A percentile compares a stretch with the other conserved stretches of the same genome.
Evolutionary conservation across 2,113 vertebrate species (phyloP).

Genomic region (Austrofundulus limnaeus): DNA sequence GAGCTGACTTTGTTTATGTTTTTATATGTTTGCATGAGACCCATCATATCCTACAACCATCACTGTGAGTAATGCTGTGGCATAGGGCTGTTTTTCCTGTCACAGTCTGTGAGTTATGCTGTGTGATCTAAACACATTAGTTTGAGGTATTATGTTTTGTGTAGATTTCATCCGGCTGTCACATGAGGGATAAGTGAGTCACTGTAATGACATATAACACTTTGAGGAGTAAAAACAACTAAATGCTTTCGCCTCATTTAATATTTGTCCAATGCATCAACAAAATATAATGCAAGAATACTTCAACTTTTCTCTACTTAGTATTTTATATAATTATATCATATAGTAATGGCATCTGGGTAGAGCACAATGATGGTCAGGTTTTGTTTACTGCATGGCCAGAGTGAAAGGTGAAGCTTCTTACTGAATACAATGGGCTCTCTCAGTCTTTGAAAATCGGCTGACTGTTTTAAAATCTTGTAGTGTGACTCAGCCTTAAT

Average conservation of each 20-base stretch:
- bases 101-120: constrained; percentile 1
- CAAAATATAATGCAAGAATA: background rate
- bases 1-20: constrained; percentile 21
- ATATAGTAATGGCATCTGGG: no score
- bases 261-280: background rate
- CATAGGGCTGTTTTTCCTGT: constrained; percentile 11
- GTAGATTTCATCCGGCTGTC: constrained; percentile 25
- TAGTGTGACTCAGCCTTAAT: no score
- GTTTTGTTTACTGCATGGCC: no score
- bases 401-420: no score
- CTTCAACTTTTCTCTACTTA: background rate
- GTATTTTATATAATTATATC: no score
- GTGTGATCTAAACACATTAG: constrained; percentile 15
- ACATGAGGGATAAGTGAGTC: constrained; percentile 18
- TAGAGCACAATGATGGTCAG: no score
- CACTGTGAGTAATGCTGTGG: constrained; percentile 20
- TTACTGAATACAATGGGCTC: no score
- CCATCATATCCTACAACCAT: constrained; percentile 16
- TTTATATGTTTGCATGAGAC: constrained; percentile 13
- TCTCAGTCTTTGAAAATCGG: no score
- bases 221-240: constrained; percentile 14
- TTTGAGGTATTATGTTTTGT: constrained; percentile 35
- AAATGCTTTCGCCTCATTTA: background rate
- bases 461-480: no score
- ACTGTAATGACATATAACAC: constrained; percentile 6